Percentiles rank a stretch among this genome's conserved stretches.
These are phyloP conservation scores for Oryctolagus cuniculus DNA, from an alignment of 2,113 vertebrate genomes.

Conservation along the genomic window DNA sequence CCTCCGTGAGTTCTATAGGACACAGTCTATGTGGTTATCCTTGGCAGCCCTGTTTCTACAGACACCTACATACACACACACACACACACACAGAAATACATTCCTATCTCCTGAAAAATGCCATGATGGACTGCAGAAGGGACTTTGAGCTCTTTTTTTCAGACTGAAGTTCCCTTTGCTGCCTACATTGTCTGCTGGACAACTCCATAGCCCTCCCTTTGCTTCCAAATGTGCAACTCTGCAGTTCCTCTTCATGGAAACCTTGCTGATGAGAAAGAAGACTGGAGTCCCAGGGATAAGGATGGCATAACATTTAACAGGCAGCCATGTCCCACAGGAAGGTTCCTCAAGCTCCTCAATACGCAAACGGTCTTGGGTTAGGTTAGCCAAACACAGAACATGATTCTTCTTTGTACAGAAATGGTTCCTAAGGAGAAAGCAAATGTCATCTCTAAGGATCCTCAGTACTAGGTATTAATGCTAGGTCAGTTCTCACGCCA, in stretches of 20 bases:
- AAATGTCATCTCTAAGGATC: background rate
- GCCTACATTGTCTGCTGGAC: background rate
- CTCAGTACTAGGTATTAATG: background rate
- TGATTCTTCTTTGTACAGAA: background rate
- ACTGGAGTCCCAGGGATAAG: background rate
- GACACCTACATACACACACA: background rate
- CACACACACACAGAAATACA: background rate
- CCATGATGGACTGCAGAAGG: background rate
- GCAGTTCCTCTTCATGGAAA: background rate
- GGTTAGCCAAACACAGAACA: background rate
- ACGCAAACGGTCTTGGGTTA: background rate
- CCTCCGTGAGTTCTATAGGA: background rate
- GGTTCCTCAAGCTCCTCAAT: background rate
- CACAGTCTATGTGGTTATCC: background rate
- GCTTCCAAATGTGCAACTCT: background rate
- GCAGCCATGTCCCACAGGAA: background rate
- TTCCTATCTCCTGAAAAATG: conserved; percentile 21
- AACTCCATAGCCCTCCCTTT: background rate
- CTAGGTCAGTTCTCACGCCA: background rate
- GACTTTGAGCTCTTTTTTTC: background rate
- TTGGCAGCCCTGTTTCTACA: background rate
- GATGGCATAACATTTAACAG: background rate
- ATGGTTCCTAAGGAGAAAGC: background rate
- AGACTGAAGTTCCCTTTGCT: background rate
- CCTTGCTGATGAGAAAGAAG: background rate